Percentiles rank a stretch among this genome's conserved stretches.
Evolutionary conservation across 2,797 vertebrate species (phyloP).

Genomic region (Perodicticus potto): DNA sequence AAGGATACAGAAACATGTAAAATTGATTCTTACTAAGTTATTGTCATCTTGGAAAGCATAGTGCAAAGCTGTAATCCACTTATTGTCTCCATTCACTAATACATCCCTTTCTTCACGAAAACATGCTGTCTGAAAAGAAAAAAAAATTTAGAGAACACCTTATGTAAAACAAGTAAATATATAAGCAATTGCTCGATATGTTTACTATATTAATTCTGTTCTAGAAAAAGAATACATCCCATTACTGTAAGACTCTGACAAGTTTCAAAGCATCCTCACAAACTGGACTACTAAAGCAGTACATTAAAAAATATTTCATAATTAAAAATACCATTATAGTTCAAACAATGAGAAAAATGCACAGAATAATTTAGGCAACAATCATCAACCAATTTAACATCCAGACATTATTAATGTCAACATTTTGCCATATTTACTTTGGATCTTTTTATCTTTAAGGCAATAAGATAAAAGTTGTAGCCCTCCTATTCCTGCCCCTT

Average conservation of each 20-base stretch:
- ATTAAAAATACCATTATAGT: not conserved
- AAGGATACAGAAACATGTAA: not conserved
- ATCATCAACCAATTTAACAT: not conserved
- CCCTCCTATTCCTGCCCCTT: not conserved
- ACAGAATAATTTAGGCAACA: not conserved
- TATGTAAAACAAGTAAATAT: not conserved
- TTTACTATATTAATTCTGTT: conserved; percentile 30
- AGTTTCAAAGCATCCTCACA: not conserved
- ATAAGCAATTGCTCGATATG: conserved; percentile 37
- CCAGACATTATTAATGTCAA: conserved; percentile 26
- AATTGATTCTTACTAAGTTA: conserved; percentile 93
- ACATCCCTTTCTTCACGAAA: conserved; percentile 99
- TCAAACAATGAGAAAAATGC: not conserved
- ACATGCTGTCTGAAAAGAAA: conserved; percentile 94
- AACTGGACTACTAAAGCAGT: not conserved
- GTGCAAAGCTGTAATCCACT: conserved; percentile 99
- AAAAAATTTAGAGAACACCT: conserved; percentile 65
- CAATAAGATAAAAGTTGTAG: not conserved
- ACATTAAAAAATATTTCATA: not conserved
- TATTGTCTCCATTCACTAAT: conserved; percentile 97
- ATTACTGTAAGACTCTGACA: conserved; percentile 1
- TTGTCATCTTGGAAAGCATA: conserved; percentile 99
- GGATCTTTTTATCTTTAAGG: conserved; percentile 1
- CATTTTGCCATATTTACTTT: not conserved
- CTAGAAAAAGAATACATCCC: conserved; percentile 3